phyloP scores from a whole-genome alignment of 23 tunicate genomes.

The Diplosoma virens region DNA sequence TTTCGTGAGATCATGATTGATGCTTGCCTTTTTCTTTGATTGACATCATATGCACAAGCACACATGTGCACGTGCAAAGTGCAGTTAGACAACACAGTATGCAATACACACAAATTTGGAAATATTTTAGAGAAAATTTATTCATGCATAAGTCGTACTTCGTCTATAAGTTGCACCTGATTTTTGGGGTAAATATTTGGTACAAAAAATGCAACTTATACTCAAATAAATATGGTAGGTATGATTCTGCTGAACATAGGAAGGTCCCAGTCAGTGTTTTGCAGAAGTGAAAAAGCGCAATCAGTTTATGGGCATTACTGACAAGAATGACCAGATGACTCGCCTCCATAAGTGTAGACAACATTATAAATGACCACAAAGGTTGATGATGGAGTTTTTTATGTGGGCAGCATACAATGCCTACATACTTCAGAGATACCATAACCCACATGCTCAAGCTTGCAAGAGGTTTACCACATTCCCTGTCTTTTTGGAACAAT shows the following conservation, averaged over 20 bases:
- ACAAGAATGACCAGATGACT: slow-evolving; percentile 17
- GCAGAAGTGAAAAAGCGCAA: slow-evolving; percentile 12
- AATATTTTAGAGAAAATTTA: too few species aligned
- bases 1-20: too few species aligned
- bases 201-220: too few species aligned
- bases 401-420: slow-evolving; percentile 16
- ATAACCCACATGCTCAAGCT: slow-evolving; percentile 6
- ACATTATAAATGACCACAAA: slow-evolving; percentile 3
- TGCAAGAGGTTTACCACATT: slow-evolving; percentile 12
- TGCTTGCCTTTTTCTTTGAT: too few species aligned
- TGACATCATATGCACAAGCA: too few species aligned
- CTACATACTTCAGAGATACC: slow-evolving; percentile 9
- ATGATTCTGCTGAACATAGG: slow-evolving; percentile 16
- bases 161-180: too few species aligned
- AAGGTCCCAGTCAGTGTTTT: slow-evolving; percentile 30
- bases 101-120: too few species aligned
- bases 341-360: slow-evolving; percentile 8
- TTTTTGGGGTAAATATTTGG: too few species aligned
- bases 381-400: slow-evolving; percentile 23
- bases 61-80: too few species aligned
- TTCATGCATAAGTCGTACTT: too few species aligned
- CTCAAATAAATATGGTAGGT: too few species aligned
- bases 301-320: slow-evolving; percentile 17
- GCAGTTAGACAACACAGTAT: too few species aligned
- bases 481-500: slow-evolving; percentile 11